These are phyloP conservation scores for human DNA, from an alignment of 2,113 vertebrate species.

Conservation along the genomic window DNA sequence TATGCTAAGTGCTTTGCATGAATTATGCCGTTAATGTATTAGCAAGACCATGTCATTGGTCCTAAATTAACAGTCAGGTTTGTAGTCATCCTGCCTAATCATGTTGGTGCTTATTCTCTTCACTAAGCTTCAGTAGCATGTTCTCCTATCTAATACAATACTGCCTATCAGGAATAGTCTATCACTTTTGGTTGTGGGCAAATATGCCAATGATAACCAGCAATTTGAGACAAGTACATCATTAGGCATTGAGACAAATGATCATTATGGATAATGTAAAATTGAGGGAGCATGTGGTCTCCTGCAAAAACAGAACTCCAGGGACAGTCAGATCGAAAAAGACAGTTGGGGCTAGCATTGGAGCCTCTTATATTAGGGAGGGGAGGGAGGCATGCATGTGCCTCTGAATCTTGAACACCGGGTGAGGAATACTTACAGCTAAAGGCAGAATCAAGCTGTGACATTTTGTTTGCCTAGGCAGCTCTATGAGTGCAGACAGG, in stretches of 20 bases:
- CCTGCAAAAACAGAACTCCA: neutral
- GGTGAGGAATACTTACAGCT: neutral
- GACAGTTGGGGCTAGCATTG: neutral
- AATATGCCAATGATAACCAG: neutral
- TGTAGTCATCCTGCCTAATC: neutral
- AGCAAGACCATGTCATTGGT: neutral
- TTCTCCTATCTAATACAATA: neutral
- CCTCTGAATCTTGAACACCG: neutral
- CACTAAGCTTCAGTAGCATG: neutral
- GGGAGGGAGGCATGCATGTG: neutral
- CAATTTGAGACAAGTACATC: neutral
- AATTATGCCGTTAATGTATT: neutral
- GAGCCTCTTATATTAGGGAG: neutral
- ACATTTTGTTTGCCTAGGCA: neutral
- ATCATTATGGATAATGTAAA: neutral
- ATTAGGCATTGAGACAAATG: neutral
- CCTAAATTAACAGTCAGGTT: conserved; percentile 17
- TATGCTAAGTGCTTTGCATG: neutral
- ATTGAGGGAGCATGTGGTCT: neutral
- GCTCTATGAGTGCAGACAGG: neutral
- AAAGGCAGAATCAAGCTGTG: neutral
- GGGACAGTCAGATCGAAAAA: neutral
- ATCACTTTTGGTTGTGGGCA: neutral
- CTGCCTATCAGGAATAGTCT: neutral
- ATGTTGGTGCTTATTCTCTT: neutral